Evolutionary conservation across 2,888 invertebrate species (phyloP).

Genomic region (Aphodius sticticus): DNA sequence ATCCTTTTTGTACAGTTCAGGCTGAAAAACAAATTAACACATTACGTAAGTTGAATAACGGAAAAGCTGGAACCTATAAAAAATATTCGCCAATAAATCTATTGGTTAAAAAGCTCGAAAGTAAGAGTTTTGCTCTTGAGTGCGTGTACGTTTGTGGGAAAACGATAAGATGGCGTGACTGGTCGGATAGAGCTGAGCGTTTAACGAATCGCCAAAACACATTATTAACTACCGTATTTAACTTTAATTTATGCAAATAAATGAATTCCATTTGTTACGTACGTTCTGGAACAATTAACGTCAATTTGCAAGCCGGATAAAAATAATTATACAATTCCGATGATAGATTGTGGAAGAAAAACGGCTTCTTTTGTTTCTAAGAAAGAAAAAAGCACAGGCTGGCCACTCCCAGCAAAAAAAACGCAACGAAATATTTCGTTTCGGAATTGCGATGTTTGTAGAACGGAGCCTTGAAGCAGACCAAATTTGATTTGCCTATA

Average conservation of each 20-base stretch:
- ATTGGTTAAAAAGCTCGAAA: not conserved
- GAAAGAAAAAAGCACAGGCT: not conserved
- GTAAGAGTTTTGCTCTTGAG: not conserved
- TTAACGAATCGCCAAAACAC: not conserved
- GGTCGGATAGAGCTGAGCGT: not conserved
- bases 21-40: constrained; percentile 61
- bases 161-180: not conserved
- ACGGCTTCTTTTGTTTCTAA: not conserved
- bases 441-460: too few relatives aligned
- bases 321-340: not conserved
- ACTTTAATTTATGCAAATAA: not conserved
- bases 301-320: not conserved
- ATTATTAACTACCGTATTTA: not conserved
- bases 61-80: not conserved
- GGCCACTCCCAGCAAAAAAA: too few relatives aligned
- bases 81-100: not conserved
- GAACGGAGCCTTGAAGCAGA: too few relatives aligned
- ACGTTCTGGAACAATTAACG: not conserved
- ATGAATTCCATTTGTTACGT: not conserved
- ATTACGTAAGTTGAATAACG: not conserved
- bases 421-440: too few relatives aligned
- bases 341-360: not conserved
- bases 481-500: too few relatives aligned
- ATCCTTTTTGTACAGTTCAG: constrained; percentile 80
- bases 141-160: not conserved